These are phyloP conservation scores for Pocillopora grandis DNA, from an alignment of 92 coral and sea anemone genomes.

Conservation along the genomic window DNA sequence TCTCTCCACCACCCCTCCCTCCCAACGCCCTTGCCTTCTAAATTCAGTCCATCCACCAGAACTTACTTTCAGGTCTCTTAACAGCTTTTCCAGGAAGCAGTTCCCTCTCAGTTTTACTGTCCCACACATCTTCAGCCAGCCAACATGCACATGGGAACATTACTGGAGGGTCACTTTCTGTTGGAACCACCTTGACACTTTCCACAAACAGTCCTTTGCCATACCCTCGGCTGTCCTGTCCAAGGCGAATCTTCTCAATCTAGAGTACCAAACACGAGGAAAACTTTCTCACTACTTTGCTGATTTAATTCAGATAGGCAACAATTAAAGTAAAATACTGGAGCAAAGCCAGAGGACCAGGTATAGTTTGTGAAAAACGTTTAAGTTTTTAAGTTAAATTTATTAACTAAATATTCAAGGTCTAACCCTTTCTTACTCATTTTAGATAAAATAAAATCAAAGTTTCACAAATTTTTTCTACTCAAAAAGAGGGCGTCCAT, in stretches of 20 bases:
- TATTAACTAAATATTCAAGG: too few species aligned
- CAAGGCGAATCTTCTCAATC: conserved; percentile 82
- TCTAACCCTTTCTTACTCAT: too few species aligned
- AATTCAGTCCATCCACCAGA: too few species aligned
- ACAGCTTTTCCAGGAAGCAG: conserved; percentile 75
- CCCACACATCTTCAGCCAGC: conserved; percentile 93
- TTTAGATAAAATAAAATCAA: too few species aligned
- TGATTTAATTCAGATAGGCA: not conserved
- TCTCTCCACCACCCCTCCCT: too few species aligned
- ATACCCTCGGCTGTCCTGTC: conserved; percentile 88
- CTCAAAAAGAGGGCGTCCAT: too few species aligned
- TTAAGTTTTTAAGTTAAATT: too few species aligned
- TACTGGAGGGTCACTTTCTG: conserved; percentile 48
- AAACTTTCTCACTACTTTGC: not conserved
- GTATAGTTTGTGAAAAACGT: too few species aligned
- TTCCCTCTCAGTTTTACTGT: conserved; percentile 81
- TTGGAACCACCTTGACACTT: conserved; percentile 68
- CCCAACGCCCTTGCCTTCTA: too few species aligned
- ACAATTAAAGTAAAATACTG: too few species aligned
- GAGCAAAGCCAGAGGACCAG: too few species aligned
- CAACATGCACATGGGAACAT: conserved; percentile 82
- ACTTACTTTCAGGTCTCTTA: conserved; percentile 79
- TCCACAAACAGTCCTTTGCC: conserved; percentile 89
- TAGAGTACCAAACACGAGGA: not conserved
- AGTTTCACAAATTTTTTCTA: too few species aligned